Evolutionary conservation across 1,140 invertebrate species (phyloP).

Genomic region (Thrips palmi): DNA sequence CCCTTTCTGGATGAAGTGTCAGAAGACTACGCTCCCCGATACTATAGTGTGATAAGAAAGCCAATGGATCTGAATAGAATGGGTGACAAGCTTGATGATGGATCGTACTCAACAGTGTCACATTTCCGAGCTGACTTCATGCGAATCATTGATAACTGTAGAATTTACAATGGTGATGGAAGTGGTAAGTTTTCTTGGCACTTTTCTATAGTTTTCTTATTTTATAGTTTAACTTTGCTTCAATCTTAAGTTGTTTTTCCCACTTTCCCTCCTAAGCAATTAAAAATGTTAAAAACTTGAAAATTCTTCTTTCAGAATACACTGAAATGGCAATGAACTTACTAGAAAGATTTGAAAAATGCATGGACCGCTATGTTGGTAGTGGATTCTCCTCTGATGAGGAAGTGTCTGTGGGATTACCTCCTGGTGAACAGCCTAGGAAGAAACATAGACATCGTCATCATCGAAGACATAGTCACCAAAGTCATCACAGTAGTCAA

Average conservation of each 20-base stretch:
- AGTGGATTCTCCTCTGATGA: constrained; percentile 60
- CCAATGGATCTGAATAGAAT: constrained; percentile 79
- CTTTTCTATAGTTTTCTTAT: neutral
- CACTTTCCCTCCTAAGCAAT: too few species aligned
- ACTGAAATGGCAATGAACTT: constrained; percentile 72
- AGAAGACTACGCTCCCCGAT: constrained; percentile 78
- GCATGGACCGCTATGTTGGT: constrained; percentile 62
- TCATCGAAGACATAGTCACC: too few species aligned
- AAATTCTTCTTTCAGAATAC: constrained; percentile 44
- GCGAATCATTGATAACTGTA: constrained; percentile 79
- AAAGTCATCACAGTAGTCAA: constrained; percentile 18
- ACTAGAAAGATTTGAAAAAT: constrained; percentile 55
- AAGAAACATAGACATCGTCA: neutral
- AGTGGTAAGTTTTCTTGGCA: constrained; percentile 44
- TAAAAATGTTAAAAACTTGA: too few species aligned
- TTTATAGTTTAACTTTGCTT: too few species aligned
- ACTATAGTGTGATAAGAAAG: constrained; percentile 51
- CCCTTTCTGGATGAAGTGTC: constrained; percentile 81
- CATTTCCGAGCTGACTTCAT: constrained; percentile 77
- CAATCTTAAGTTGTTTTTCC: too few species aligned
- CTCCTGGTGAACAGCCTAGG: neutral
- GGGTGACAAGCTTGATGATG: constrained; percentile 67
- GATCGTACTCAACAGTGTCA: constrained; percentile 54
- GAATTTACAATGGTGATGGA: constrained; percentile 75
- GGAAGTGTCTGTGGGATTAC: constrained; percentile 42